phyloP scores from a whole-genome alignment of 2,113 vertebrate genomes.

The Notothenia rossii region DNA sequence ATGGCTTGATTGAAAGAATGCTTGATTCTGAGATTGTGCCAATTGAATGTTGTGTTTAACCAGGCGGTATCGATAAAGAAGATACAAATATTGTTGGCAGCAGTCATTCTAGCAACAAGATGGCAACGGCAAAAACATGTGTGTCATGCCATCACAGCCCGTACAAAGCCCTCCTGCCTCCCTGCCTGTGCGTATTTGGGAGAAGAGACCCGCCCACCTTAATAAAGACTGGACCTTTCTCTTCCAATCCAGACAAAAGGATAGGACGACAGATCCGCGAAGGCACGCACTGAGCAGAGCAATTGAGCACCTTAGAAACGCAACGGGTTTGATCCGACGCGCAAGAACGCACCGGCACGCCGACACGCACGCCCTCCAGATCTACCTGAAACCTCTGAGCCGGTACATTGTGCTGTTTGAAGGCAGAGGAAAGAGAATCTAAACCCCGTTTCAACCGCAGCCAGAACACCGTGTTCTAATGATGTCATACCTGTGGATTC shows the following conservation, averaged over 20 bases:
- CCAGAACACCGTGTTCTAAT: constrained; percentile 76
- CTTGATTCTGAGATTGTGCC: too few species aligned
- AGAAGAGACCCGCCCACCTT: constrained; percentile 68
- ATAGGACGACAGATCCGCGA: constrained; percentile 46
- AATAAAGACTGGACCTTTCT: constrained; percentile 69
- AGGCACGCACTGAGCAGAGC: constrained; percentile 46
- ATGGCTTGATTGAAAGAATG: not conserved
- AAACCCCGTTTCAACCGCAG: constrained; percentile 43
- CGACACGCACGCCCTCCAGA: constrained; percentile 41
- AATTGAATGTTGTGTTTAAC: not conserved
- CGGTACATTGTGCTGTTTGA: constrained; percentile 35
- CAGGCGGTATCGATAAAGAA: not conserved
- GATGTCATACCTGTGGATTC: constrained; percentile 85
- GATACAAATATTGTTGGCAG: not conserved
- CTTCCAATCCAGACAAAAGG: constrained; percentile 78
- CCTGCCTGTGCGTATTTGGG: constrained; percentile 30
- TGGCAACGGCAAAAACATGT: not conserved
- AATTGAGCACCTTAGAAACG: constrained; percentile 64
- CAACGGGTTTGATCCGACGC: constrained; percentile 34
- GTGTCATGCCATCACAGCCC: not conserved
- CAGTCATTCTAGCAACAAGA: not conserved
- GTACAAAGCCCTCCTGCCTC: not conserved
- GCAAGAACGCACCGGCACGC: constrained; percentile 58
- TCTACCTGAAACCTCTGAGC: constrained; percentile 52
- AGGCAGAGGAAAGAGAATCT: constrained; percentile 21